These are phyloP conservation scores for Datnioides undecimradiatus DNA, from an alignment of 2,113 vertebrate species.

Conservation along the genomic window DNA sequence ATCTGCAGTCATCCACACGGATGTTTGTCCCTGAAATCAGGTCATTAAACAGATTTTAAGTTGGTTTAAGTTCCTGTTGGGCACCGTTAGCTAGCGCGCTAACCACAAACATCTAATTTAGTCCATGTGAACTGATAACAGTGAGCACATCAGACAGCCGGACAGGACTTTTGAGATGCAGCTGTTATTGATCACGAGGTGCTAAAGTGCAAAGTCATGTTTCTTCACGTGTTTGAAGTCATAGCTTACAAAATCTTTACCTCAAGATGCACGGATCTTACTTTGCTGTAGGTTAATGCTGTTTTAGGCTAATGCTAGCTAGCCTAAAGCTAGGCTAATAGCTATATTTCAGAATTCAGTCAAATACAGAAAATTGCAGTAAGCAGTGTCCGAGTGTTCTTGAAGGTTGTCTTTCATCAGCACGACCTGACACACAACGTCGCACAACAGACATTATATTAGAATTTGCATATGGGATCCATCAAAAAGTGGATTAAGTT, in stretches of 20 bases:
- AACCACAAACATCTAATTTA: not conserved
- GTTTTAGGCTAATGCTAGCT: too few species aligned
- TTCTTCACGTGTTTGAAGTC: not conserved
- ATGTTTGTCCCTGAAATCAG: not conserved
- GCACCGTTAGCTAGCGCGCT: too few species aligned
- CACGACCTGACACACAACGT: not conserved
- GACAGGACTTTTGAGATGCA: not conserved
- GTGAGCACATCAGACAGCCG: not conserved
- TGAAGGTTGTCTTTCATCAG: not conserved
- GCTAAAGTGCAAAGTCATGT: not conserved
- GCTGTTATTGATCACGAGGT: not conserved
- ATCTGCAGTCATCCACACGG: not conserved
- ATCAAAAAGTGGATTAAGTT: too few species aligned
- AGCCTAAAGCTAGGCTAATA: too few species aligned
- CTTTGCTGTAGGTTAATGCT: not conserved
- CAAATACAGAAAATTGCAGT: not conserved
- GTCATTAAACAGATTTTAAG: not conserved
- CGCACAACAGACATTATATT: too few species aligned
- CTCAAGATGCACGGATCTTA: not conserved
- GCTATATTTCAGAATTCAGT: not conserved
- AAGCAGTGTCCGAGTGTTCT: not conserved
- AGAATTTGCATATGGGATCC: too few species aligned
- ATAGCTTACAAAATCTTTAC: not conserved
- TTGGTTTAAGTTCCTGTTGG: not conserved
- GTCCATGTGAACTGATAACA: not conserved